Conservation (phyloP, 2,888 invertebrate genomes). For the Bellardia pandia region DNA sequence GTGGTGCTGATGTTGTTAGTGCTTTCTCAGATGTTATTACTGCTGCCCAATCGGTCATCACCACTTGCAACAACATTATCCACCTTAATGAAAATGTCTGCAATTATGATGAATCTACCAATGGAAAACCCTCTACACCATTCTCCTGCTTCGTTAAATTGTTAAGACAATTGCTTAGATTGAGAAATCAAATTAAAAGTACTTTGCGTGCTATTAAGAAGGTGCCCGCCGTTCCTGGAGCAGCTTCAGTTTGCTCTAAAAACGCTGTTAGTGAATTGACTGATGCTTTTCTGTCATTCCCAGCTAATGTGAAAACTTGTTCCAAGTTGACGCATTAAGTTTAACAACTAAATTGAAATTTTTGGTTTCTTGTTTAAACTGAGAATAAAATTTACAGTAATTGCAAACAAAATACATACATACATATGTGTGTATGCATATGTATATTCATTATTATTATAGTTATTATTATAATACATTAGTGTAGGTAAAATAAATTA, state of each 20-base stretch:
- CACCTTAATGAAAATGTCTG: conserved; percentile 75
- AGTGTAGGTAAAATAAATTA: too few species aligned
- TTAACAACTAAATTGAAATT: neutral
- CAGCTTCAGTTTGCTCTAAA: conserved; percentile 23
- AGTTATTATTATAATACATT: too few species aligned
- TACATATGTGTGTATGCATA: too few species aligned
- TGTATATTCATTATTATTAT: too few species aligned
- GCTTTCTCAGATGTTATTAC: conserved; percentile 76
- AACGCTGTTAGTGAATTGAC: conserved; percentile 70
- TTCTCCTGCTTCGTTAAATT: conserved; percentile 65
- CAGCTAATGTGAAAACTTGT: conserved; percentile 74
- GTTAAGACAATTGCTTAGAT: neutral
- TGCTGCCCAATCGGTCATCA: conserved; percentile 74
- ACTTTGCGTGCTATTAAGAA: conserved; percentile 32
- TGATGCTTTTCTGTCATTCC: conserved; percentile 75
- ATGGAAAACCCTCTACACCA: conserved; percentile 55
- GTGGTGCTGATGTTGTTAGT: conserved; percentile 75
- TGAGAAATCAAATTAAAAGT: conserved; percentile 58
- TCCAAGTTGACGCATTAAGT: conserved; percentile 70
- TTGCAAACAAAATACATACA: too few species aligned
- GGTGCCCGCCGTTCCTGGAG: conserved; percentile 20
- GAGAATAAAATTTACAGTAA: neutral
- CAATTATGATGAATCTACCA: conserved; percentile 62
- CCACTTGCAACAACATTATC: conserved; percentile 73
- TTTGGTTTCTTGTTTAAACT: neutral